Conservation (phyloP, 2,888 invertebrate species). For the Clusia tigrina region DNA sequence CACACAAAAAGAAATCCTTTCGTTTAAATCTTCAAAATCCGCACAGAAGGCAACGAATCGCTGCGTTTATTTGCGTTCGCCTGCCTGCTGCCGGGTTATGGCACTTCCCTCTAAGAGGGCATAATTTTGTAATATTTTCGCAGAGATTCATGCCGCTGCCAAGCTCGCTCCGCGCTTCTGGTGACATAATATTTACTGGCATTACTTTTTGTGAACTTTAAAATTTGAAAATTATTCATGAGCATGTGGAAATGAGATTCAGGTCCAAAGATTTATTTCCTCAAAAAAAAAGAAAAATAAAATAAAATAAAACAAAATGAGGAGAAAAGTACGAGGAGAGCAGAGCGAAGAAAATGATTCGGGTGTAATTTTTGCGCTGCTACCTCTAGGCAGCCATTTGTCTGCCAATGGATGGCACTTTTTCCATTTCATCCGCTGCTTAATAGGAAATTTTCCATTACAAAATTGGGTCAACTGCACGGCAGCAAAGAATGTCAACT, state of each 20-base stretch:
- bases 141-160: not conserved
- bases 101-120: constrained; percentile 17
- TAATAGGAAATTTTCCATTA: constrained; percentile 54
- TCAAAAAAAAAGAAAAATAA: constrained; percentile 14
- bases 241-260: constrained; percentile 60
- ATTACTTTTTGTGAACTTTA: constrained; percentile 52
- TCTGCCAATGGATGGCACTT: constrained; percentile 48
- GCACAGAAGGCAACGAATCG: not conserved
- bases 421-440: constrained; percentile 20
- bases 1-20: not conserved
- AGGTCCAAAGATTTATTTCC: constrained; percentile 57
- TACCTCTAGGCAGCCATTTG: constrained; percentile 42
- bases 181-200: constrained; percentile 4
- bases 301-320: constrained; percentile 6
- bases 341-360: constrained; percentile 16
- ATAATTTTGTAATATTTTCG: constrained; percentile 50
- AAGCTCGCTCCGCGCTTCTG: not conserved
- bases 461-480: constrained; percentile 58
- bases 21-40: not conserved
- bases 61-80: not conserved
- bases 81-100: not conserved
- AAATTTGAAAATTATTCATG: constrained; percentile 62
- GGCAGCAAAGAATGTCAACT: constrained; percentile 37
- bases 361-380: not conserved
- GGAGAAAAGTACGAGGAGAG: constrained; percentile 11